These are phyloP conservation scores for Drosophila testacea DNA, from an alignment of 2,888 invertebrate genomes.

Conservation along the genomic window DNA sequence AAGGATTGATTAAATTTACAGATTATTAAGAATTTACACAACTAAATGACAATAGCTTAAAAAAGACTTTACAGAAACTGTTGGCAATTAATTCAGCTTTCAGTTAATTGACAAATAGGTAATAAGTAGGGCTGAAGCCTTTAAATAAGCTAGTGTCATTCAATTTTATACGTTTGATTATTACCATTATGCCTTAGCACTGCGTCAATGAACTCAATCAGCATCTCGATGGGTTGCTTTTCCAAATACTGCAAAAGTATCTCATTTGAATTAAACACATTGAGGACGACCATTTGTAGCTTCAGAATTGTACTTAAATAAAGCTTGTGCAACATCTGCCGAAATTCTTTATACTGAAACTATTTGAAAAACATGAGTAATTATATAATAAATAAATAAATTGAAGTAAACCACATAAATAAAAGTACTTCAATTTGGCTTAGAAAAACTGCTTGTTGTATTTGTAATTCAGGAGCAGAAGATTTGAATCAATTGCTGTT, in stretches of 20 bases:
- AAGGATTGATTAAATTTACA: background rate
- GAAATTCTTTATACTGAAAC: constrained; percentile 78
- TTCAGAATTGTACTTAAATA: constrained; percentile 73
- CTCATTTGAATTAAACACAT: constrained; percentile 64
- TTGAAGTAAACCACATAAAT: background rate
- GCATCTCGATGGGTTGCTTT: constrained; percentile 77
- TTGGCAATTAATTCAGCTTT: background rate
- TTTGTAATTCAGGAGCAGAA: constrained; percentile 68
- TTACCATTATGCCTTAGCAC: constrained; percentile 71
- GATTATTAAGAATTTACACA: background rate
- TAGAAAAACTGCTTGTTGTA: constrained; percentile 80
- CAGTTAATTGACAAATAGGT: too few relatives aligned
- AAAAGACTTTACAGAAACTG: background rate
- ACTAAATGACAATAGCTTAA: background rate
- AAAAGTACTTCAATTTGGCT: constrained; percentile 79
- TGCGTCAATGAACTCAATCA: constrained; percentile 71
- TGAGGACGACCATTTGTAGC: constrained; percentile 63
- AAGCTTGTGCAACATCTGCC: constrained; percentile 47
- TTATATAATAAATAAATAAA: too few relatives aligned
- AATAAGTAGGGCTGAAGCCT: too few relatives aligned
- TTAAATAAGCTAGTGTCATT: background rate
- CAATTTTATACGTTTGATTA: background rate
- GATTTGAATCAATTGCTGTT: background rate
- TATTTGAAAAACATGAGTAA: constrained; percentile 23
- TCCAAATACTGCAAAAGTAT: constrained; percentile 70